Evolutionary conservation across 2,888 invertebrate species (phyloP).

Genomic region (Drosophila cognata): DNA sequence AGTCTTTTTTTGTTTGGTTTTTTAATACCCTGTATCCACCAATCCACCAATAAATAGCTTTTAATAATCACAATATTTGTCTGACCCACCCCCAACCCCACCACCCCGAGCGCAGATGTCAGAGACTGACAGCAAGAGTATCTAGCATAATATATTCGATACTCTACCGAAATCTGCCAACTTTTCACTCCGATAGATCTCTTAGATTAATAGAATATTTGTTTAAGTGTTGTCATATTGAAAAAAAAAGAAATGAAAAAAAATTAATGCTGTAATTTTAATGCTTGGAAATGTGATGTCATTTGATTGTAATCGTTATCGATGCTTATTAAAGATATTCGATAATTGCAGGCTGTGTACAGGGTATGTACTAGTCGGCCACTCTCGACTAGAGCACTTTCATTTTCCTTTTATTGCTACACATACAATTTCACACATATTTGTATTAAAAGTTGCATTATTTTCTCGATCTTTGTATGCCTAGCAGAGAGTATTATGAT

Average conservation of each 20-base stretch:
- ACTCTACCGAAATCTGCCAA: neutral
- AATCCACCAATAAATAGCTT: neutral
- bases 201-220: neutral
- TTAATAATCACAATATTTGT: neutral
- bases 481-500: conserved; percentile 17
- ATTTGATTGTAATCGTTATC: neutral
- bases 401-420: conserved; percentile 6
- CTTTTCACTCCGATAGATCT: neutral
- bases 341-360: conserved; percentile 2
- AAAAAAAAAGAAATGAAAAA: neutral
- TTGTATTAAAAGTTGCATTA: conserved; percentile 21
- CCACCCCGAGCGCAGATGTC: neutral
- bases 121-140: neutral
- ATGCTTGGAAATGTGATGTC: neutral
- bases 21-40: conserved; percentile 3
- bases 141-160: neutral
- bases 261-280: neutral
- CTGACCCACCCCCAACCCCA: neutral
- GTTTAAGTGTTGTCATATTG: neutral
- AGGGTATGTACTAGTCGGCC: conserved; percentile 8
- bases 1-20: conserved; percentile 2
- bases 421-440: conserved; percentile 8
- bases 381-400: conserved; percentile 9
- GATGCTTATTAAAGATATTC: neutral
- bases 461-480: conserved; percentile 16